Evolutionary conservation across 2,113 vertebrate genomes (phyloP).

Genomic region (Callopanchax toddi): DNA sequence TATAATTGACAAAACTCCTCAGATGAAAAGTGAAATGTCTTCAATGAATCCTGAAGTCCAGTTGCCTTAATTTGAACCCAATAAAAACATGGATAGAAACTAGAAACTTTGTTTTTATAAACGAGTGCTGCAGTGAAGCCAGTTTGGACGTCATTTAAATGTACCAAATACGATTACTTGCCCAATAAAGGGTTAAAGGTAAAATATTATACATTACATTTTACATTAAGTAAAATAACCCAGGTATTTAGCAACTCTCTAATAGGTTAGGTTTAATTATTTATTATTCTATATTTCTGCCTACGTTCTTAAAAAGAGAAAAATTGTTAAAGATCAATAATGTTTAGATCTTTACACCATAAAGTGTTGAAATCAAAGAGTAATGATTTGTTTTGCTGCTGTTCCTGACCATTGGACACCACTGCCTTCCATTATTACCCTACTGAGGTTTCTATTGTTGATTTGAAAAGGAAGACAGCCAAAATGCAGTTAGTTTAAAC

Average conservation of each 20-base stretch:
- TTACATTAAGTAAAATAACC: neutral
- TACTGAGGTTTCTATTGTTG: slow-evolving; percentile 54
- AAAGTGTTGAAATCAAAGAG: slow-evolving; percentile 29
- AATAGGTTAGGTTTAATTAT: neutral
- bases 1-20: too few species aligned
- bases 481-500: slow-evolving; percentile 78
- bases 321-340: slow-evolving; percentile 8
- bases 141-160: too few species aligned
- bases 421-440: slow-evolving; percentile 61
- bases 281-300: neutral
- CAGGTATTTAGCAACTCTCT: neutral
- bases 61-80: too few species aligned
- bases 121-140: too few species aligned
- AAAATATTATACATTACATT: too few species aligned
- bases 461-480: slow-evolving; percentile 68
- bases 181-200: too few species aligned
- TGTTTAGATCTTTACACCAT: slow-evolving; percentile 16
- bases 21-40: too few species aligned
- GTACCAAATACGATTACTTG: too few species aligned
- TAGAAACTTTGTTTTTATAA: too few species aligned
- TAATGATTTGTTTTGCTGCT: slow-evolving; percentile 36
- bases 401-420: slow-evolving; percentile 52
- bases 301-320: neutral
- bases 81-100: too few species aligned
- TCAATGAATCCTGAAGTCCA: too few species aligned